Evolutionary conservation across 2,797 vertebrate genomes (phyloP).

Genomic region (Onychomys arenicola): DNA sequence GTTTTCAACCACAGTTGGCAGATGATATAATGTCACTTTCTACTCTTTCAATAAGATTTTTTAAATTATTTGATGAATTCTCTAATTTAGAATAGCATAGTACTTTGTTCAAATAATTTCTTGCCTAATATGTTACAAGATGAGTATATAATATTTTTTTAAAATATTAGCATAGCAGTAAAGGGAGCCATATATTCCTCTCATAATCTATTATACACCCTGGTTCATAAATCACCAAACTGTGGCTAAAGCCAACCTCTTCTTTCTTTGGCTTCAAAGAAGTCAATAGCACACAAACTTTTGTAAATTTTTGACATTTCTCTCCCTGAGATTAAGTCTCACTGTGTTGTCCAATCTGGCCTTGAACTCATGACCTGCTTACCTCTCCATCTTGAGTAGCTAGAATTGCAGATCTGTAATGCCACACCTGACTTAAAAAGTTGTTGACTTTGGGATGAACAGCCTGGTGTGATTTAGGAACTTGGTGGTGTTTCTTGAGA

Average conservation of each 20-base stretch:
- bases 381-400: neutral
- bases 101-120: constrained; percentile 26
- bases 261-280: neutral
- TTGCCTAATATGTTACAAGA: neutral
- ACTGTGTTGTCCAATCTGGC: neutral
- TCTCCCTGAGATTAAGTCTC: neutral
- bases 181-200: neutral
- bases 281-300: neutral
- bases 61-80: constrained; percentile 18
- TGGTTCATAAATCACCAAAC: neutral
- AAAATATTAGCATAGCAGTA: neutral
- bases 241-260: neutral
- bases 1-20: neutral
- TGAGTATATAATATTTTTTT: neutral
- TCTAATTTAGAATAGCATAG: neutral
- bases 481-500: neutral
- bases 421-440: neutral
- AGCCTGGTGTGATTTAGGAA: neutral
- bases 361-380: neutral
- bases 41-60: neutral
- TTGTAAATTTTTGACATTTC: neutral
- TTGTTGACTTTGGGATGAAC: neutral
- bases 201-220: neutral
- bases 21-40: neutral
- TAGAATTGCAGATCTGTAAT: neutral